Percentiles rank a stretch among this genome's conserved stretches.
Conservation (phyloP, 2,888 invertebrate genomes). For the Clusia tigrina region DNA sequence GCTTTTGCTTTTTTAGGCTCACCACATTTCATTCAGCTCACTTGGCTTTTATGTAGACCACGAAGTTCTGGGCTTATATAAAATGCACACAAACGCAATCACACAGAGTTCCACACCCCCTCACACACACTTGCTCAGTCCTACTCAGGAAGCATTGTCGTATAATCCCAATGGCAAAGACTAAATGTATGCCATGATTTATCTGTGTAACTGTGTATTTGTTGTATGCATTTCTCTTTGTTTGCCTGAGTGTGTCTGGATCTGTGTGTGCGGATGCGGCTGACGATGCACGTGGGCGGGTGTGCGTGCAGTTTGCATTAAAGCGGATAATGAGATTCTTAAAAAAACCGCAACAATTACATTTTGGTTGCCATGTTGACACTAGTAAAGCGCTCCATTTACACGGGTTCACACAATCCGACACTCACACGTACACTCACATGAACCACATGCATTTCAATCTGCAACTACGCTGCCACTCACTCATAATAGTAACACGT, state of each 20-base stretch:
- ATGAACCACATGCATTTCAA: constrained; percentile 29
- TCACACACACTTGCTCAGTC: too few species aligned
- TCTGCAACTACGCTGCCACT: neutral
- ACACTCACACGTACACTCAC: constrained; percentile 13
- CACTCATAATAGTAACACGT: too few species aligned
- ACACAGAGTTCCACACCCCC: too few species aligned
- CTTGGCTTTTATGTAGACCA: neutral
- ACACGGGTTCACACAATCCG: constrained; percentile 18
- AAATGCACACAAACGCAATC: too few species aligned
- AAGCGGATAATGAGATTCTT: constrained; percentile 20
- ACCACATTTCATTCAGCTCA: constrained; percentile 10
- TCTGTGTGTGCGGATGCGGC: neutral
- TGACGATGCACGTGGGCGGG: neutral
- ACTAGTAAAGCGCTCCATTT: constrained; percentile 44
- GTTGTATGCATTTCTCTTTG: neutral
- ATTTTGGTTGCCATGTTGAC: constrained; percentile 45
- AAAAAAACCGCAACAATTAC: constrained; percentile 47
- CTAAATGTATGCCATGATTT: too few species aligned
- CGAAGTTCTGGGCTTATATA: too few species aligned
- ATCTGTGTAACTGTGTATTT: too few species aligned
- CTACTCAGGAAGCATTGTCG: too few species aligned
- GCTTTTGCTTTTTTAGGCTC: neutral
- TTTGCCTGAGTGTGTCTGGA: neutral
- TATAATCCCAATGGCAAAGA: too few species aligned
- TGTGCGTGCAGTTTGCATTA: constrained; percentile 2